phyloP scores from a whole-genome alignment of 2,888 invertebrate genomes.

The Homarus gammarus region DNA sequence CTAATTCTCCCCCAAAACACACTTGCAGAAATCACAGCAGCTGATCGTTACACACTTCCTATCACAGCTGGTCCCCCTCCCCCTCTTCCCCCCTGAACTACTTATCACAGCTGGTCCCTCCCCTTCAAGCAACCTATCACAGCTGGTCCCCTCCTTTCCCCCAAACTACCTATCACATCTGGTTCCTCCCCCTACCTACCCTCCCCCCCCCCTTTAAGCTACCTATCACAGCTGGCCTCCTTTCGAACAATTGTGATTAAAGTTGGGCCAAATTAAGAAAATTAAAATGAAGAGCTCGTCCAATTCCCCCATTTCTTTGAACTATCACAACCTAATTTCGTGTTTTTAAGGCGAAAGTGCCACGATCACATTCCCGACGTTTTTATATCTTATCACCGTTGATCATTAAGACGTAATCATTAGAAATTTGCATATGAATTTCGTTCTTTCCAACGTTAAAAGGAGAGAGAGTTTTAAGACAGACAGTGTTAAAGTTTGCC shows the following conservation, averaged over 20 bases:
- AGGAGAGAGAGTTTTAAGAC: constrained; percentile 16
- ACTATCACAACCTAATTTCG: constrained; percentile 74
- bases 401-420: constrained; percentile 72
- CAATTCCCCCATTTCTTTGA: constrained; percentile 68
- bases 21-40: too few relatives aligned
- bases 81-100: not conserved
- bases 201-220: constrained; percentile 1
- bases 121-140: not conserved
- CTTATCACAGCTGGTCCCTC: not conserved
- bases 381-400: constrained; percentile 66
- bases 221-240: constrained; percentile 67
- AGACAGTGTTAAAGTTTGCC: constrained; percentile 47
- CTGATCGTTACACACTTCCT: not conserved
- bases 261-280: constrained; percentile 73
- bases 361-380: constrained; percentile 61
- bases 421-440: constrained; percentile 74
- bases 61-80: not conserved
- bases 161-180: not conserved
- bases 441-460: constrained; percentile 59
- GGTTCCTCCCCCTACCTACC: not conserved
- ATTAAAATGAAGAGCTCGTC: constrained; percentile 70
- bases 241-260: constrained; percentile 74
- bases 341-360: constrained; percentile 71
- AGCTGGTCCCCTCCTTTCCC: not conserved
- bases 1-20: not conserved